These are phyloP conservation scores for Cephalophus harveyi DNA, from an alignment of 2,113 vertebrate species.

Conservation along the genomic window DNA sequence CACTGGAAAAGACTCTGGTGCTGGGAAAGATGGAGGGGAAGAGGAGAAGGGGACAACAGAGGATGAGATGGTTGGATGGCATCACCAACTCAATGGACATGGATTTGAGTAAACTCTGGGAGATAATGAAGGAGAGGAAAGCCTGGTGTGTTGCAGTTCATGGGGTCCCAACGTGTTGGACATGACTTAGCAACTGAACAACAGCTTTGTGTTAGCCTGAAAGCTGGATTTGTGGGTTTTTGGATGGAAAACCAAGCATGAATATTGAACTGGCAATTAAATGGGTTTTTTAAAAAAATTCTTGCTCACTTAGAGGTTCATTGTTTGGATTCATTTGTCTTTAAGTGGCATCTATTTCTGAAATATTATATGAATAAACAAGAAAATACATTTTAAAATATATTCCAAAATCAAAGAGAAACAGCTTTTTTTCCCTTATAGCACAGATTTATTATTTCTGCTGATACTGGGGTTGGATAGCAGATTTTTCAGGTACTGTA, in stretches of 20 bases:
- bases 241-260: neutral
- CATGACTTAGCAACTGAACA: neutral
- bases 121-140: neutral
- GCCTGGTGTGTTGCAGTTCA: neutral
- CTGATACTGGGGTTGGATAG: neutral
- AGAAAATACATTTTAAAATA: neutral
- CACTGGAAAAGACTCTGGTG: neutral
- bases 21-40: neutral
- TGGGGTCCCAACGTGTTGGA: neutral
- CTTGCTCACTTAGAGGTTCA: neutral
- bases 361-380: neutral
- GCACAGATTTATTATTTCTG: neutral
- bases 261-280: neutral
- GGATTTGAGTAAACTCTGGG: neutral
- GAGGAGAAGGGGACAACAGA: neutral
- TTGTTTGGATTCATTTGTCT: neutral
- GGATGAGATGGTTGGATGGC: neutral
- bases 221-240: neutral
- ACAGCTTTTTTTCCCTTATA: neutral
- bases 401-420: neutral
- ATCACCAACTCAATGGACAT: neutral
- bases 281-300: neutral
- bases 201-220: neutral
- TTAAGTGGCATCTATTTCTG: neutral
- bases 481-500: neutral